phyloP scores from a whole-genome alignment of 53 echinoderm and acorn worm genomes.

The Apostichopus leukothele region DNA sequence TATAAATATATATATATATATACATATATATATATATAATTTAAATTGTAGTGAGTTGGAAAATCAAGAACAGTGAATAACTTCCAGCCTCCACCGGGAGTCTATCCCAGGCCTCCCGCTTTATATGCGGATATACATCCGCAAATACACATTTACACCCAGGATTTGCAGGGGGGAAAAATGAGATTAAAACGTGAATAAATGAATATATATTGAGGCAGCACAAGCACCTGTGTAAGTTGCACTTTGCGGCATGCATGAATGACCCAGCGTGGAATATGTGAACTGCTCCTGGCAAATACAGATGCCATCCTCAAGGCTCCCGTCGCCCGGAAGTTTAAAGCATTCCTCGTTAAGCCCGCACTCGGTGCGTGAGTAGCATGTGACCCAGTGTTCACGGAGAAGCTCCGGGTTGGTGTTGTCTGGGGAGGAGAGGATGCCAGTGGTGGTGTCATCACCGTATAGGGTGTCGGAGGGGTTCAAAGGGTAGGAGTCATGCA shows the following conservation, averaged over 20 bases:
- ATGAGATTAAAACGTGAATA: not conserved
- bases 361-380: slow-evolving; percentile 10
- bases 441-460: not conserved
- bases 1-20: too few species aligned
- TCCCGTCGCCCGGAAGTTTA: not conserved
- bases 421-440: not conserved
- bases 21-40: too few species aligned
- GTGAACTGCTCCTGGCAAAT: slow-evolving; percentile 26
- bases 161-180: not conserved
- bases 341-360: slow-evolving; percentile 15
- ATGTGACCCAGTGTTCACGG: not conserved
- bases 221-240: slow-evolving; percentile 43
- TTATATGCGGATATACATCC: too few species aligned
- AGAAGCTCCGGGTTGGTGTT: slow-evolving; percentile 22
- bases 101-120: too few species aligned
- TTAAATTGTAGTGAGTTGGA: too few species aligned
- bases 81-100: too few species aligned
- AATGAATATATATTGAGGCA: slow-evolving; percentile 13
- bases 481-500: slow-evolving; percentile 15
- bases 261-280: slow-evolving; percentile 18
- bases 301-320: slow-evolving; percentile 18
- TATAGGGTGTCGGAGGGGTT: not conserved
- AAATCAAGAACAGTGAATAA: too few species aligned
- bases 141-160: not conserved
- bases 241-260: slow-evolving; percentile 34